Base-by-base conservation (phyloP, 2,113 vertebrate genomes). In the Triplophysa siluroides region DNA sequence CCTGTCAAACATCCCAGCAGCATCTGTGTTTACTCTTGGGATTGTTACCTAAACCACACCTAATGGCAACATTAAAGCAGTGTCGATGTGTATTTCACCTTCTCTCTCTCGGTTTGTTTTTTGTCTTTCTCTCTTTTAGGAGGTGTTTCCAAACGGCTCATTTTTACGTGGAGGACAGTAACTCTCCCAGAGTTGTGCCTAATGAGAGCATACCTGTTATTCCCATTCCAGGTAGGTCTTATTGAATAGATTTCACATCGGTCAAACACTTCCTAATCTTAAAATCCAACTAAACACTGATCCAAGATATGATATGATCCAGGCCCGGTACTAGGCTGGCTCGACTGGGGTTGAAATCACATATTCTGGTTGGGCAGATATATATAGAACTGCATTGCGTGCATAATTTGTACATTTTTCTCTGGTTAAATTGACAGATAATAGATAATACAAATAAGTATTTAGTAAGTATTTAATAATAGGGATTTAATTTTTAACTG, bases 81-180 rank as follows among this genome's bases (percentile, higher is more conserved):
- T 21, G 9, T 16, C 58, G 66, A 81, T 52, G 50, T 18, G 50
- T 18, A n/a, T 4, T 58, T 8, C 3, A 21, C 18, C 52, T 21
- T 78, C 10, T 86, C 54, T 83, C 12, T 84, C 33, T 67, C 26
- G n/a, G n/a, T 69, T 29, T 29, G 29, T 29, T 29, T 10, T 50
- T 41, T 76, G 29, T 76, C 19, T 47, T n/a, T 45, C 65, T 62
- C 26, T 75, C 26, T 13, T 10, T 83, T 93, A 98, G 97, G 89
- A 97, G 96, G 90, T 98, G 96, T 93, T 98, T 98, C 85, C 96
- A 98, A 89, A 96, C 96, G 24, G 95, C 96, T 67, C 96, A 98
- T 90, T 96, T 98, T 90, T 96, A 97, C 63, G 96, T 97, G 87
- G 96, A 98, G 75, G 96, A 98, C 90, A 96, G 94, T 91, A 93